A percentile compares a stretch with the other conserved stretches of the same genome.
phyloP scores from a whole-genome alignment of 1,140 invertebrate genomes.

The Hycleus cichorii region DNA sequence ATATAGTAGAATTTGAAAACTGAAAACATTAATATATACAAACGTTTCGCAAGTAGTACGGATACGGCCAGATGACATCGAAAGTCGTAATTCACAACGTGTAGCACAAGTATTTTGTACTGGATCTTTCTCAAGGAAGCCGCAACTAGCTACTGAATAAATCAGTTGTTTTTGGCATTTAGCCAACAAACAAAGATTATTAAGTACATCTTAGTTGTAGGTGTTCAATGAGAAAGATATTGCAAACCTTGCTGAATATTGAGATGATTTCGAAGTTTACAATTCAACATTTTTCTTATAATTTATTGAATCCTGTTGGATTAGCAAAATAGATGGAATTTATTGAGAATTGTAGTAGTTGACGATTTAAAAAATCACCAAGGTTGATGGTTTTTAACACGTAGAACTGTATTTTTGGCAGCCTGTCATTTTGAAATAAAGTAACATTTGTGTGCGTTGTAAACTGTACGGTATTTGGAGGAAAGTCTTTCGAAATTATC shows the following conservation, averaged over 20 bases:
- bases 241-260: not conserved
- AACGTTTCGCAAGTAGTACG: constrained; percentile 29
- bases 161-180: constrained; percentile 25
- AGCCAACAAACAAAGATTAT: constrained; percentile 16
- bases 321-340: no score
- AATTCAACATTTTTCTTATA: not conserved
- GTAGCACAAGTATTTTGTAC: constrained; percentile 30
- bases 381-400: not conserved
- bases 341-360: no score
- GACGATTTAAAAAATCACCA: not conserved
- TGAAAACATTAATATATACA: constrained; percentile 26
- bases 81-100: constrained; percentile 22
- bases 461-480: constrained; percentile 22
- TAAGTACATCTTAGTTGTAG: not conserved
- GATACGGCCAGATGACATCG: constrained; percentile 31
- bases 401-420: constrained; percentile 23
- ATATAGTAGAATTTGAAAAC: constrained; percentile 22
- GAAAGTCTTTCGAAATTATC: constrained; percentile 1
- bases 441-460: constrained; percentile 25
- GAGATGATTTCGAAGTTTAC: not conserved
- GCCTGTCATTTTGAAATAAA: constrained; percentile 23
- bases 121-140: constrained; percentile 27
- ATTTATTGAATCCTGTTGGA: not conserved
- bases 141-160: constrained; percentile 29
- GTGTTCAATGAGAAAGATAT: constrained; percentile 3